Base-by-base conservation (phyloP, 2,888 invertebrate species). In the Tetheella fluctuosa region DNA sequence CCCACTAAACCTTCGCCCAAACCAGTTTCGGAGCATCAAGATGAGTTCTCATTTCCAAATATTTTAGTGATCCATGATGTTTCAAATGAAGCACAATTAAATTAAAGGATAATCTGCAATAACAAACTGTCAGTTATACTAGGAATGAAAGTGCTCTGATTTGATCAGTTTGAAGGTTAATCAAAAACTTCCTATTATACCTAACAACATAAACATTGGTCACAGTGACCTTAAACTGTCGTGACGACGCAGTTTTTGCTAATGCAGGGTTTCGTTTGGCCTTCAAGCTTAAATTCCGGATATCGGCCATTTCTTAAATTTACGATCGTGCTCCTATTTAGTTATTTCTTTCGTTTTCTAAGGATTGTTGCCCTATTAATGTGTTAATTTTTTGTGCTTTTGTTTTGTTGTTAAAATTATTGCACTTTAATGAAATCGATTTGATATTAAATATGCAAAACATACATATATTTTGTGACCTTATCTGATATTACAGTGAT, bases 171-270 rank as follows among this genome's bases (percentile, higher is more conserved):
- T 4, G 20, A n/a, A 12, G n/a, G 17, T 55, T 1, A 23, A 34
- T 5, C 34, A 55, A 55, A 55, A 55, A 30, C 0, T 13, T 1
- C 12, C 34, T 55, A 34, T 34, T 34, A 23, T 54, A 25, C 25
- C 12, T 34, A 34, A 34, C 13, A 55, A 13, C 34, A 20, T 55
- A 0, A 17, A 12, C 13, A 55, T 55, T 55, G 54, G 54, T 13
- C 34, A 55, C 54, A 20, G 12, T 34, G 54, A 28, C 54, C 54
- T 55, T 55, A 34, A 34, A 13, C 20, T 20, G 20, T 70, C 70
- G 67, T 69, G 64, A 72, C 61, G 23, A 60, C 42, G 17, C 20
- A 42, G 58, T 70, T 64, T 65, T 63, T 61, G 37, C 55, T 25
- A 15, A 37, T 54, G n/a, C 42, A 20, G 42, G 42, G 23, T 55